Evolutionary conservation across 2,113 vertebrate genomes (phyloP), one percentile per base, ranked within the genome.

Genomic region (Microcebus jonahi): DNA sequence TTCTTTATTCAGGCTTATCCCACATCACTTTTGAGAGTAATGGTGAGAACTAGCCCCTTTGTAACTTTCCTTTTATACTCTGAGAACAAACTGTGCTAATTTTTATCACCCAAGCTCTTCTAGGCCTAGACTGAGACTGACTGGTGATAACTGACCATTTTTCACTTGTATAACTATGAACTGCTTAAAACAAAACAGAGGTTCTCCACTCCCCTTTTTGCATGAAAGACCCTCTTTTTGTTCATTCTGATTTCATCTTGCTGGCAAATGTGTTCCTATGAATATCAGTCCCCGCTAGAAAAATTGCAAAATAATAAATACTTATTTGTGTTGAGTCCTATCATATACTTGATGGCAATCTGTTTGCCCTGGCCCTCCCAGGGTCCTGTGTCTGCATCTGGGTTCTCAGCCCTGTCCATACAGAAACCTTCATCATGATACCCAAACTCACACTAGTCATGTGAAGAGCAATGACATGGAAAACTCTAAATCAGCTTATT

Each of bases 241-340:
- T 75, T 86, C 45, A 89, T 70, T 86, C 42, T 88, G 36, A 87
- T 70, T 92, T 96, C n/a, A 18, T 85, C 90, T 85, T 76, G 36
- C 42, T 90, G 57, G 18, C 5, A 94, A 48, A 83, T 42, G 36
- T 84, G n/a, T 36, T 95, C 31, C 55, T 84, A 91, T 63, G 36
- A 94, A 84, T 53, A 84, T 76, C 31, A 57, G 15, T 84, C 71
- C 34, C 70, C 8, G 68, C 18, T 83, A 65, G 57, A 95, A 50
- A 88, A 83, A 88, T 42, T 53, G 67, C 27, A 84, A 91, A 94
- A 77, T 82, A 55, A 95, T 53, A 91, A 85, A 31, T 45, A 3
- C 21, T 68, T 83, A 61, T 90, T 83, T 87, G n/a, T 63, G 75
- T 59, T 63, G 5, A 96, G 83, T 90, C 36, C 27, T 87, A 83